Base-by-base conservation (phyloP, 2,113 vertebrate species). In the Scatophagus argus region DNA sequence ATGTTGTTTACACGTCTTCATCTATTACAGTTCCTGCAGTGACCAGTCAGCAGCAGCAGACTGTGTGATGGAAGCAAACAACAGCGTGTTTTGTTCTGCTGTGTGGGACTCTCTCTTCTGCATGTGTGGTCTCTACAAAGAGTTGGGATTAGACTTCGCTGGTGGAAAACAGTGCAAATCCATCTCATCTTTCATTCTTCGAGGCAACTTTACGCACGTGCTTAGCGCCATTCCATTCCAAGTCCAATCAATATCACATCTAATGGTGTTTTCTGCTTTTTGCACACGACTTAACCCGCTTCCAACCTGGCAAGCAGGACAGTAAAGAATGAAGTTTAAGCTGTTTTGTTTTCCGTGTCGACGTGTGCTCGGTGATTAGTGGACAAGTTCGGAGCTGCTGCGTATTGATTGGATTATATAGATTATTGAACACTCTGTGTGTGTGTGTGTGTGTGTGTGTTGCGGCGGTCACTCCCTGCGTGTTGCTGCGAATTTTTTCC, bases 401-500 rank as follows among this genome's bases (percentile, higher is more conserved):
- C 29, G 21, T 62, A 83, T 87, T 86, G 83, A 89, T 88, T 70
- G 16, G 32, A 8, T 70, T 12, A 21, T 36, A 61, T 44, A 52
- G 56, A 80, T 47, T 43, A 36, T 49, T 29, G 51, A 44, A n/a
- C 21, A 19, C 2, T 46, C n/a, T 13, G 31, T 34, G 19, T 14
- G 23, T 44, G 36, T 54, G 56, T 36, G 14, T 55, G 39, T 51
- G 60, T 49, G 59, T 60, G 66, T 60, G 41, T 52, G 44, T 29
- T 34, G 23, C 31, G 21, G 56, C 4, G 49, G 41, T 41, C 25
- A 54, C 74, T 74, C 36, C 34, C 34, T n/a, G 39, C 39, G 34
- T 23, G 25, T 60, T 52, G 51, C 44, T 41, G 41, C 59, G 85
- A 88, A 87, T 68, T 67, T 95, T 94, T 95, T 93, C 92, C n/a